Base-by-base conservation (phyloP, 2,888 invertebrate genomes). In the Leptura quadrifasciata region DNA sequence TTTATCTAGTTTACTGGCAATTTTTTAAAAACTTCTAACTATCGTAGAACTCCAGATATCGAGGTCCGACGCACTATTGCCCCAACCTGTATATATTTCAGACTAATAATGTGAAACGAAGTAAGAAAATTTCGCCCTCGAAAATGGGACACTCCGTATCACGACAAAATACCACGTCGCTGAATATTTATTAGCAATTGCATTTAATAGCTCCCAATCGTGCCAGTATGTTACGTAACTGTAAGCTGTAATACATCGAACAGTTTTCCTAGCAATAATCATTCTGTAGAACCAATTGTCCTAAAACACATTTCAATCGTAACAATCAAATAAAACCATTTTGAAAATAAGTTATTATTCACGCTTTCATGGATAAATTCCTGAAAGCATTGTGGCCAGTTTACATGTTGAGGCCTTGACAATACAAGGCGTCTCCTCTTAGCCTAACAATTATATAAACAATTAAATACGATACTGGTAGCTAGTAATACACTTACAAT, bases 361-460 rank as follows among this genome's bases (percentile, higher is more conserved):
- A 60, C 60, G 60, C 60, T 60, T 60, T 9, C 60, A n/a, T 27
- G n/a, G 31, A 27, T 27, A 60, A 60, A 60, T 60, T 60, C 27
- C 27, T 60, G n/a, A 21, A 60, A n/a, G 60, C 24, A 31, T 27
- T 60, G 27, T 27, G 27, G n/a, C 8, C n/a, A 27, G 31, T 31
- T 60, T 60, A 60, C 12, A 24, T n/a, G 60, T n/a, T 1, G 61
- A 76, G 76, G 68, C 79, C 79, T 79, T 79, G 76, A 79, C 68
- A 70, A 65, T 60, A 73, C 78, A 76, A 76, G 76, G 72, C 69
- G 68, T 74, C 63, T 64, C 35, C 72, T 74, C 63, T 64, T 39
- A 67, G 64, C 54, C 58, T 35, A 67, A 76, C 70, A 76, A 78
- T 78, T 78, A 76, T 63, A 71, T 65, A 72, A 67, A 63, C 69